A percentile compares a stretch with the other conserved stretches of the same genome.
These are phyloP conservation scores for Thymelicus lineola DNA, from an alignment of 2,888 invertebrate species.

Conservation along the genomic window DNA sequence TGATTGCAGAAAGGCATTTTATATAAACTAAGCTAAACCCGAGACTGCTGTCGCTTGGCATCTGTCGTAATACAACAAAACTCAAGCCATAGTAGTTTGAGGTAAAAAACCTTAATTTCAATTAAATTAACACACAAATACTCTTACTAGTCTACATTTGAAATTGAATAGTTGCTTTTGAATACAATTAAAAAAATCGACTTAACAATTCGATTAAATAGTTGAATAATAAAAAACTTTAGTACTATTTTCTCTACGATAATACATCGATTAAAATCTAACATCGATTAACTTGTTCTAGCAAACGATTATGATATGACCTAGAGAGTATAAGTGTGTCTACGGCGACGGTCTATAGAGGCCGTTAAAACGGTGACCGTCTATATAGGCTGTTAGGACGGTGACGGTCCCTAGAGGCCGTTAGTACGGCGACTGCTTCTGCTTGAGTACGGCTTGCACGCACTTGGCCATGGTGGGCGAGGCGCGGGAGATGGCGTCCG, in stretches of 20 bases:
- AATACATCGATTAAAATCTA: conserved; percentile 11
- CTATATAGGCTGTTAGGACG: not conserved
- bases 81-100: conserved; percentile 19
- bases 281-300: not conserved
- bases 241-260: not conserved
- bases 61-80: not conserved
- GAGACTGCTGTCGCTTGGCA: conserved; percentile 18
- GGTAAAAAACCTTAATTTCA: conserved; percentile 16
- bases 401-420: conserved; percentile 16
- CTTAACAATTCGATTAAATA: not conserved
- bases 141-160: conserved; percentile 14
- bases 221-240: not conserved
- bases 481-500: conserved; percentile 97
- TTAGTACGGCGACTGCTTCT: conserved; percentile 80
- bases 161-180: not conserved
- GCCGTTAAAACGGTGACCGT: no score
- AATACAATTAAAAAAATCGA: not conserved
- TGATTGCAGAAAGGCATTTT: conserved; percentile 78
- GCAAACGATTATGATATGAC: conserved; percentile 26
- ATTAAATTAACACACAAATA: conserved; percentile 47
- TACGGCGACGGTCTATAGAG: no score
- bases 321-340: conserved; percentile 29
- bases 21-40: conserved; percentile 57
- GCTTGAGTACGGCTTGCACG: conserved; percentile 94
- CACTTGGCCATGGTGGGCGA: conserved; percentile 99